A percentile compares a stretch with the other conserved stretches of the same genome.
These are phyloP conservation scores for Diarsia dahlii DNA, from an alignment of 2,888 invertebrate genomes.

Conservation along the genomic window DNA sequence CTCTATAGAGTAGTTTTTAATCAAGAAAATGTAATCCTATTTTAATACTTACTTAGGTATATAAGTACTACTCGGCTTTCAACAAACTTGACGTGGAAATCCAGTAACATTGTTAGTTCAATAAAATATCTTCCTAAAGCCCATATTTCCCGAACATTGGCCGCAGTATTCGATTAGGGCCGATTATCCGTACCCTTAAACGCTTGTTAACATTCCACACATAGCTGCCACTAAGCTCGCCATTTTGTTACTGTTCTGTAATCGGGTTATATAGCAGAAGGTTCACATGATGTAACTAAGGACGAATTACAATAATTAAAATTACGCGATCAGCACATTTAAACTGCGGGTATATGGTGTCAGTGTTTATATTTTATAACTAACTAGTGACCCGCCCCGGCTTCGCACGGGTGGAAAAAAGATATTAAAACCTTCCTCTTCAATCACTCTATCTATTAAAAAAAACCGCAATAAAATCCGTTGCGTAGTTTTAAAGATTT, in stretches of 20 bases:
- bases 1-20: not conserved
- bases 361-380: not conserved
- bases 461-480: too few species aligned
- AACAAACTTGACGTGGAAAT: conserved; percentile 9
- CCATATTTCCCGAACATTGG: conserved; percentile 43
- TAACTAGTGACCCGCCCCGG: too few species aligned
- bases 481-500: too few species aligned
- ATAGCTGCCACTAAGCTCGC: conserved; percentile 46
- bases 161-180: conserved; percentile 60
- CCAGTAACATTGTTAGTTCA: conserved; percentile 35
- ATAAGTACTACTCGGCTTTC: not conserved
- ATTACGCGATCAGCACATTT: not conserved
- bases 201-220: conserved; percentile 60
- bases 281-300: not conserved
- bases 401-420: too few species aligned
- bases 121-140: conserved; percentile 36
- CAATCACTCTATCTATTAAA: too few species aligned
- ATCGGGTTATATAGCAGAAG: conserved; percentile 23
- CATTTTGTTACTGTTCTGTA: conserved; percentile 42
- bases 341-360: not conserved
- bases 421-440: too few species aligned
- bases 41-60: too few species aligned
- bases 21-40: not conserved
- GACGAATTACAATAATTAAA: not conserved
- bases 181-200: conserved; percentile 58